Evolutionary conservation across 2,113 vertebrate genomes (phyloP), one percentile per base, ranked within the genome.

Genomic region (Panthera tigris): DNA sequence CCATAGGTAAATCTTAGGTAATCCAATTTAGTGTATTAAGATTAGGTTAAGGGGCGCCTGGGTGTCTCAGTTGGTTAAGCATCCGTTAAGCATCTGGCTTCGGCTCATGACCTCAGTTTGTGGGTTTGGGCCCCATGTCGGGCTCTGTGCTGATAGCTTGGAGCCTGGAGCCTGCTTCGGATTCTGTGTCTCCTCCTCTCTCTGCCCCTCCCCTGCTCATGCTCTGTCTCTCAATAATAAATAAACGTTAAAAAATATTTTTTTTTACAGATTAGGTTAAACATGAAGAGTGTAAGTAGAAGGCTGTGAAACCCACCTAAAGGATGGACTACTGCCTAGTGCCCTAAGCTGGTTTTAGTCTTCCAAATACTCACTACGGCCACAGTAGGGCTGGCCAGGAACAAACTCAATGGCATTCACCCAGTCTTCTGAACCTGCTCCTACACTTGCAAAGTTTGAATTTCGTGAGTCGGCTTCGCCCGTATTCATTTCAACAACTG

Each of bases 401-500:
- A 99, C 99, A 97, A 99, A 99, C 98, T 99, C 99, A 0, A 99
- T 99, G n/a, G 99, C 99, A 92, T 99, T 99, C 98, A 99, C 99
- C 99, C 99, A 99, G 98, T 99, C 99, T 97, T 99, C 99, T 73
- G 98, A 99, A 89, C 98, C 99, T 7, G 98, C 98, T 94, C 98
- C 99, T 63, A 98, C 96, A 13, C 95, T 95, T 96, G 98, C 97
- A 95, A 99, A 97, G 95, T 98, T 97, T 45, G 84, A 66, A 92
- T 76, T 98, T 98, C 98, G 98, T 87, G 98, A 96, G 97, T 98
- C 98, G 48, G 98, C 93, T 94, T 99, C 99, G 14, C 97, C 88
- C 73, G 98, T 97, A 95, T 98, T 98, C 93, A 98, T 98, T 92
- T 99, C 98, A 63, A 96, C 98, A 97, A 98, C 98, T 91, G 99